Percentiles rank a stretch among this genome's conserved stretches.
phyloP scores from a whole-genome alignment of 2,797 vertebrate species.

The Gephyroberyx darwinii region DNA sequence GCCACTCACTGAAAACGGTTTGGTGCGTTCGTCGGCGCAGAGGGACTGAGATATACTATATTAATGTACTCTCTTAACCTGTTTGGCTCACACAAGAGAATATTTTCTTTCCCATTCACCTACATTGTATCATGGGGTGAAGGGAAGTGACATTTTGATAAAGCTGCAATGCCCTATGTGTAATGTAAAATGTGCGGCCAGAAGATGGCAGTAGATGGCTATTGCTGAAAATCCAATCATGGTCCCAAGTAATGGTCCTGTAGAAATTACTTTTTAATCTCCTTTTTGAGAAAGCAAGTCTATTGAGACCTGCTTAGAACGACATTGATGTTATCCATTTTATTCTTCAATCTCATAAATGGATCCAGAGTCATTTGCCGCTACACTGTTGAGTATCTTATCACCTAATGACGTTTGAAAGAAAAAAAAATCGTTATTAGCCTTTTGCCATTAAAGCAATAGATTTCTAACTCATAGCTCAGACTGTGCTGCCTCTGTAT shows the following conservation, averaged over 20 bases:
- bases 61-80: too few species aligned
- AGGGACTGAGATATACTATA: too few species aligned
- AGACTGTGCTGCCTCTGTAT: too few species aligned
- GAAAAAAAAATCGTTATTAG: background rate
- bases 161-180: too few species aligned
- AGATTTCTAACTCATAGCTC: background rate
- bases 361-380: background rate
- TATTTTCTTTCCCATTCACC: too few species aligned
- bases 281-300: background rate
- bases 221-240: background rate
- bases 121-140: too few species aligned
- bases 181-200: slow-evolving; percentile 39
- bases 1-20: slow-evolving; percentile 48
- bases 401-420: background rate
- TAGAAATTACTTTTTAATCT: background rate
- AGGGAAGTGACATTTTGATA: too few species aligned
- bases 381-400: background rate
- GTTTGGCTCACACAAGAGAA: too few species aligned
- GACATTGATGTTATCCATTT: background rate
- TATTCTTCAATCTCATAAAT: background rate
- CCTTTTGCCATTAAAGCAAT: background rate
- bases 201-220: slow-evolving; percentile 68
- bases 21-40: background rate
- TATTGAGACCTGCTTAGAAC: background rate
- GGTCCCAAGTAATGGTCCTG: too few species aligned